Percentiles rank a stretch among this genome's conserved stretches.
These are phyloP conservation scores for Rafetus swinhoei DNA, from an alignment of 2,113 vertebrate genomes.

Conservation along the genomic window DNA sequence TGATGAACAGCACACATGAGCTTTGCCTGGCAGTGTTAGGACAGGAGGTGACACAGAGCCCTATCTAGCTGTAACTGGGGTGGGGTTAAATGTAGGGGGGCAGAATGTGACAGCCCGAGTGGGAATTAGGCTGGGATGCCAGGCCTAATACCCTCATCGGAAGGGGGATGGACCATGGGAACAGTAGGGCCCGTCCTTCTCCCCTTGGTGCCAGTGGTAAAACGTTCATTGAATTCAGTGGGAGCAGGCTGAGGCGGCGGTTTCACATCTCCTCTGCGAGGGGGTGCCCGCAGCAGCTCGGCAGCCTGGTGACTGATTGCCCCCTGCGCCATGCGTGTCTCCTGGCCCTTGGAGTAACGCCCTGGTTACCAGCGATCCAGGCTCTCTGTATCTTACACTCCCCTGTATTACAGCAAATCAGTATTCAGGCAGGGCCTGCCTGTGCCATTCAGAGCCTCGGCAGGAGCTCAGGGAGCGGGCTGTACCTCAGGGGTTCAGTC, in stretches of 20 bases:
- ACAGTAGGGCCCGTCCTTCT: neutral
- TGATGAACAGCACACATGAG: neutral
- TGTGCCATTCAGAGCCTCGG: neutral
- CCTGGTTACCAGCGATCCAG: neutral
- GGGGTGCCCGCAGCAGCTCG: too few relatives aligned
- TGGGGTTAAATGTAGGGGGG: neutral
- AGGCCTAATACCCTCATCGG: neutral
- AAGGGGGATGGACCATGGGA: neutral
- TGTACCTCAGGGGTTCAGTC: too few relatives aligned
- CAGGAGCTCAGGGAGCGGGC: too few relatives aligned
- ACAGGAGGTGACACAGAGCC: neutral
- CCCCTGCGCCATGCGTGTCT: neutral
- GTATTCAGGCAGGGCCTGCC: neutral
- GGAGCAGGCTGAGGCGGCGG: neutral
- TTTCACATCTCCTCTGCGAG: neutral
- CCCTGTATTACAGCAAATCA: neutral
- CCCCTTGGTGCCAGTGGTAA: neutral
- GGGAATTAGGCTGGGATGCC: neutral
- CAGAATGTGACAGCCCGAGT: neutral
- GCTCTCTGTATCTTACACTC: neutral
- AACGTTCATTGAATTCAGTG: neutral
- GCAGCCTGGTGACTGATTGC: neutral
- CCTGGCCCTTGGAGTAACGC: neutral
- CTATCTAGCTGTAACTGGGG: neutral
- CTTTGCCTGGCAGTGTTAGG: neutral